Evolutionary conservation across 2,797 vertebrate species (phyloP), one percentile per base, ranked within the genome.

Genomic region (Rhinatrema bivittatum): DNA sequence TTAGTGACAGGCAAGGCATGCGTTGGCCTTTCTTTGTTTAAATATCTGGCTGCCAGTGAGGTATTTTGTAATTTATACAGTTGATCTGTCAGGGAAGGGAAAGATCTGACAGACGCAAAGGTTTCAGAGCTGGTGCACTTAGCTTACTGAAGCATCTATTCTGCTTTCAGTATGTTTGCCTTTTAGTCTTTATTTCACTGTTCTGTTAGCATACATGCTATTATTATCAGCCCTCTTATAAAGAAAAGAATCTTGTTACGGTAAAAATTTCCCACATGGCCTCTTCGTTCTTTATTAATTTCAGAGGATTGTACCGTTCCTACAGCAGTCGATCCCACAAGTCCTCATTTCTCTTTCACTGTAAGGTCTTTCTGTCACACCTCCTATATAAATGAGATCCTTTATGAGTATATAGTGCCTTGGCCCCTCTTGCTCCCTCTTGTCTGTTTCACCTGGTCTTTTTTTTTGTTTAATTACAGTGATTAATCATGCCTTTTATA

Each of bases 271-370:
- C 19, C 38, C 40, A 34, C 0, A 0, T 51, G 42, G 32, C 22
- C 0, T 6, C 32, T 15, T 46, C 45, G 56, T 35, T 31, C 25
- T 36, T 31, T 24, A 22, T 57, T 53, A 37, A 51, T 60, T 62
- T 57, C 36, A 21, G 49, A 50, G 42, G 46, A 29, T 42, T 57
- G 45, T 60, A 22, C 42, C 47, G 28, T 53, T 64, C 57, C 51
- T 30, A 20, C 39, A 36, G 60, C 50, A 49, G 39, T 52, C 27
- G 39, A 53, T 56, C 42, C 29, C 2, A 6, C 42, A 23, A 30
- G 17, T 46, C 24, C 23, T 2, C 25, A 14, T 62, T 19, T 21
- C 29, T 24, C 16, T 51, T 16, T 55, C 51, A 42, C 48, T 60
- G 39, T 1, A 0, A 50, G 62, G 39, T 32, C 50, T 27, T 63